These are phyloP conservation scores for Drosophila leonis DNA, from an alignment of 2,888 invertebrate species.

Conservation along the genomic window DNA sequence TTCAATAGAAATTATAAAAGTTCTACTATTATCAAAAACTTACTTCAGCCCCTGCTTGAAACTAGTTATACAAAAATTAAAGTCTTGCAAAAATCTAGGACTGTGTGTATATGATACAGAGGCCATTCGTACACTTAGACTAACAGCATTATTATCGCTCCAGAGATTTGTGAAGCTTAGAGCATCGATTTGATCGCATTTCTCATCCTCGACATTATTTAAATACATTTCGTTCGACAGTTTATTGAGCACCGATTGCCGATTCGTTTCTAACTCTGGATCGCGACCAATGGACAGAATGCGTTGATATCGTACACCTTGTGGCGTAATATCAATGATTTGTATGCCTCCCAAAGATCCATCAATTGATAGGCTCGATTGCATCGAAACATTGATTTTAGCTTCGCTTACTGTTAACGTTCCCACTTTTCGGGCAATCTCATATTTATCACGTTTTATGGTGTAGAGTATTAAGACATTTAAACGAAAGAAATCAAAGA, in stretches of 20 bases:
- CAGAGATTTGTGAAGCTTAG: constrained; percentile 84
- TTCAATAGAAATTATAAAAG: background rate
- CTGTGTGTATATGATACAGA: constrained; percentile 98
- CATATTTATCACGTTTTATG: constrained; percentile 89
- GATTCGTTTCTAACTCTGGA: constrained; percentile 86
- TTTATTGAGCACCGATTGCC: constrained; percentile 80
- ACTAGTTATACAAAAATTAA: constrained; percentile 95
- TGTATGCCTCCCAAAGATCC: constrained; percentile 97
- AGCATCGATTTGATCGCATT: constrained; percentile 84
- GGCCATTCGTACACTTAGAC: constrained; percentile 89
- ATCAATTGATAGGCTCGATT: constrained; percentile 88
- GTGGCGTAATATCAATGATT: constrained; percentile 94
- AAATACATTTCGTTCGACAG: constrained; percentile 85
- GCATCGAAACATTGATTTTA: constrained; percentile 92
- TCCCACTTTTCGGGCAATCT: constrained; percentile 94
- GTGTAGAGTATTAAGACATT: constrained; percentile 95
- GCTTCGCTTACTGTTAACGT: constrained; percentile 97
- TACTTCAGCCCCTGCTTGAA: constrained; percentile 91
- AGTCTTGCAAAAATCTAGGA: constrained; percentile 92
- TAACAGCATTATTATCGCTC: constrained; percentile 78
- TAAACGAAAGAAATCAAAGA: constrained; percentile 96
- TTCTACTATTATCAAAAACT: constrained; percentile 42
- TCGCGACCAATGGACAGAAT: constrained; percentile 94
- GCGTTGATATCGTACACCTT: constrained; percentile 93
- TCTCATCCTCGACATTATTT: constrained; percentile 72